These are phyloP conservation scores for Pimephales promelas DNA, from an alignment of 2,113 vertebrate species.

Conservation along the genomic window DNA sequence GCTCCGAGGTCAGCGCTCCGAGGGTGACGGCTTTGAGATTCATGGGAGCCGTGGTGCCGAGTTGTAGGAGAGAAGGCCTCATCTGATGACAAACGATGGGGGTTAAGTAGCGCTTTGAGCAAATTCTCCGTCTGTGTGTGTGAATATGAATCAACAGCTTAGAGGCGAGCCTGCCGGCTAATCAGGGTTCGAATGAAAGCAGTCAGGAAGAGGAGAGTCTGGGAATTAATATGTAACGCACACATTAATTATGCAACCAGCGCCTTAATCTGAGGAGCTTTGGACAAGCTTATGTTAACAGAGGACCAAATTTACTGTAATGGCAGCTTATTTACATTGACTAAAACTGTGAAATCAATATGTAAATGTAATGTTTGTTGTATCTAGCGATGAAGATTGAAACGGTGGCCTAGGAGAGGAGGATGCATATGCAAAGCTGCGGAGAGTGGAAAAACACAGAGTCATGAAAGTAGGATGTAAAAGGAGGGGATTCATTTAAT, in stretches of 20 bases:
- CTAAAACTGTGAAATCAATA: conserved; percentile 99
- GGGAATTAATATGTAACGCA: conserved; percentile 87
- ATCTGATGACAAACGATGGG: conserved; percentile 74
- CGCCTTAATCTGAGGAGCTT: conserved; percentile 93
- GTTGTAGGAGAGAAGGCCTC: conserved; percentile 55
- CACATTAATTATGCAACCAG: conserved; percentile 94
- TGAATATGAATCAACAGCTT: conserved; percentile 80
- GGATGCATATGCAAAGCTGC: conserved; percentile 76
- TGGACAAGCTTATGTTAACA: conserved; percentile 98
- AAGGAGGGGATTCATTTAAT: background rate
- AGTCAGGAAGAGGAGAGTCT: conserved; percentile 71
- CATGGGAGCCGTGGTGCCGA: conserved; percentile 32
- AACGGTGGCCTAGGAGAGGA: conserved; percentile 73
- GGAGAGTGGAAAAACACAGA: conserved; percentile 62
- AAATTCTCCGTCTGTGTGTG: conserved; percentile 73
- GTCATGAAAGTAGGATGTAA: background rate
- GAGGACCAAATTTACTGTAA: conserved; percentile 99
- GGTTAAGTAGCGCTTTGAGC: conserved; percentile 79
- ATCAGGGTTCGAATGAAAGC: conserved; percentile 76
- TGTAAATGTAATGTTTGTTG: conserved; percentile 99
- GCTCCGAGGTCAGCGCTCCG: background rate
- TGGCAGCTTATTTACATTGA: conserved; percentile 99
- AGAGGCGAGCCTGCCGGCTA: conserved; percentile 74
- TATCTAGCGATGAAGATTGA: conserved; percentile 94
- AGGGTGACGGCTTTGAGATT: conserved; percentile 32